These are phyloP conservation scores for Salarias fasciatus DNA, from an alignment of 2,797 vertebrate genomes.

Conservation along the genomic window DNA sequence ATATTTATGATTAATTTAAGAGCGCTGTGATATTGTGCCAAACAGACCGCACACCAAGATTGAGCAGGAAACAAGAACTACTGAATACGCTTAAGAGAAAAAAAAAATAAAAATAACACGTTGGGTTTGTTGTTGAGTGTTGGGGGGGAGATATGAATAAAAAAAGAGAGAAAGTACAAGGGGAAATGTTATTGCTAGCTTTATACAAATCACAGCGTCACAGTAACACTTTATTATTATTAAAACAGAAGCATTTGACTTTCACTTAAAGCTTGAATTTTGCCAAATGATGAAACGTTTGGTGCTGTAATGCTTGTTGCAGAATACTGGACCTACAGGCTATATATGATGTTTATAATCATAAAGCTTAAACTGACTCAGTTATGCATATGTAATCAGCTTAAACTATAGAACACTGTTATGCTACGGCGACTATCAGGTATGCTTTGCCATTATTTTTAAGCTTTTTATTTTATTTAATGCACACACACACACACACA, in stretches of 20 bases:
- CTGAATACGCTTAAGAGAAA: constrained; percentile 80
- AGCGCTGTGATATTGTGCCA: constrained; percentile 86
- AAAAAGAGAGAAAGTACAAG: constrained; percentile 68
- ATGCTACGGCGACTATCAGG: constrained; percentile 87
- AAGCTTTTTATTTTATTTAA: constrained; percentile 79
- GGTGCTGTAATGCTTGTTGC: constrained; percentile 88
- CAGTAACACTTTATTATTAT: constrained; percentile 86
- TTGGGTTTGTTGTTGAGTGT: constrained; percentile 60
- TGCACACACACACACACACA: constrained; percentile 58
- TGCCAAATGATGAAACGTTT: constrained; percentile 89
- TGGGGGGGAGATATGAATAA: constrained; percentile 43
- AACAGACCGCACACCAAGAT: constrained; percentile 89
- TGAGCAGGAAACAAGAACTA: constrained; percentile 86
- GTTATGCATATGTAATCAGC: constrained; percentile 87
- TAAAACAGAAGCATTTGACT: constrained; percentile 85
- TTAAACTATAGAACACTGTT: constrained; percentile 88
- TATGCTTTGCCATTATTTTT: constrained; percentile 85
- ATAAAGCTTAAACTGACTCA: constrained; percentile 86
- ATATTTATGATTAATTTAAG: constrained; percentile 90
- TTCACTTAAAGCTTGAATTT: constrained; percentile 91
- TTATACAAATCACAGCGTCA: constrained; percentile 88
- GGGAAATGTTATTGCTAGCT: constrained; percentile 86
- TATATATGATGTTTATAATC: constrained; percentile 88
- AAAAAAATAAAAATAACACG: constrained; percentile 14
- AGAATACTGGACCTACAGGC: constrained; percentile 89